These are phyloP conservation scores for Sphaerophoria rueppellii DNA, from an alignment of 2,888 invertebrate genomes.

Conservation along the genomic window DNA sequence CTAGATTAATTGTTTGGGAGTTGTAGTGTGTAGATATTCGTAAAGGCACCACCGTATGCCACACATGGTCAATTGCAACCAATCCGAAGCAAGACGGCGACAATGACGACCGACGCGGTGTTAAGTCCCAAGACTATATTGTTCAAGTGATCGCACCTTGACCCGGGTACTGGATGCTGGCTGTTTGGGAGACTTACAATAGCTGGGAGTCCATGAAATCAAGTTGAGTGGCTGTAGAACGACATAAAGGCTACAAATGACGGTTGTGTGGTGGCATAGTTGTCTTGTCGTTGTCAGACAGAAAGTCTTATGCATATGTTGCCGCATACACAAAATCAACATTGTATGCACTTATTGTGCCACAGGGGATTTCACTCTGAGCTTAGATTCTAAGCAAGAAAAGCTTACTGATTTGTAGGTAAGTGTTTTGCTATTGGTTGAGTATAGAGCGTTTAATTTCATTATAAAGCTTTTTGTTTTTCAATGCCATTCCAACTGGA, in stretches of 20 bases:
- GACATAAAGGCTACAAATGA: slow-evolving; percentile 52
- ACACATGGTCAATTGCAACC: no score
- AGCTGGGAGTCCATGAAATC: slow-evolving; percentile 67
- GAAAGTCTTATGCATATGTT: slow-evolving; percentile 55
- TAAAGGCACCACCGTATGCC: no score
- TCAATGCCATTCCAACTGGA: no score
- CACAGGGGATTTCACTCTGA: slow-evolving; percentile 13
- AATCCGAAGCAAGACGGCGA: no score
- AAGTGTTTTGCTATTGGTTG: no score
- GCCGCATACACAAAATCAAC: slow-evolving; percentile 24
- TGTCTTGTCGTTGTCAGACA: neutral
- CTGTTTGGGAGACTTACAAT: no score
- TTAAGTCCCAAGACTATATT: no score
- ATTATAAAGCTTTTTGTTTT: no score
- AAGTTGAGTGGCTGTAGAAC: slow-evolving; percentile 36
- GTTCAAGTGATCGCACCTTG: slow-evolving; percentile 41
- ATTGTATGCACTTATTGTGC: slow-evolving; percentile 22
- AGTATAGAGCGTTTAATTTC: no score
- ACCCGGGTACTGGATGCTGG: slow-evolving; percentile 29
- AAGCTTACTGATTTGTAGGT: no score
- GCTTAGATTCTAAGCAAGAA: no score
- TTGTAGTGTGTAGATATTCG: neutral
- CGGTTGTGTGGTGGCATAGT: slow-evolving; percentile 40
- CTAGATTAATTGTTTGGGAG: slow-evolving; percentile 17
- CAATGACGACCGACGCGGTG: no score